phyloP scores from a whole-genome alignment of 2,888 invertebrate genomes.

The Tachystola acroxantha region DNA sequence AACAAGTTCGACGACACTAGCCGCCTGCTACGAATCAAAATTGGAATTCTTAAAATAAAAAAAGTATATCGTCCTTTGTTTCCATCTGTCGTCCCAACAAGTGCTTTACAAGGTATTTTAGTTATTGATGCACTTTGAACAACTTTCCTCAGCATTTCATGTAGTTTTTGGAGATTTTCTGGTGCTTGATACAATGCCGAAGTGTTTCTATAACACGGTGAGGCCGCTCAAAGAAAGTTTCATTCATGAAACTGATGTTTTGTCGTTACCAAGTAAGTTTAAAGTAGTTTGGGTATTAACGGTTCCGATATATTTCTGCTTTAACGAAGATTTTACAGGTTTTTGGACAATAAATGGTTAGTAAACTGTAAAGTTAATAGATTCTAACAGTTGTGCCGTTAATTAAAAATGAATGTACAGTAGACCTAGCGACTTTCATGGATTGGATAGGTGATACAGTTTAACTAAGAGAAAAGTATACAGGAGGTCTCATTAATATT shows the following conservation, averaged over 20 bases:
- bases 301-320: too few species aligned
- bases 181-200: conserved; percentile 48
- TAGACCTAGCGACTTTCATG: too few species aligned
- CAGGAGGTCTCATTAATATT: too few species aligned
- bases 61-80: conserved; percentile 49
- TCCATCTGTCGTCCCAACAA: conserved; percentile 57
- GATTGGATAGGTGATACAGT: too few species aligned
- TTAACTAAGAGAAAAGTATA: too few species aligned
- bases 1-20: conserved; percentile 34
- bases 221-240: conserved; percentile 42
- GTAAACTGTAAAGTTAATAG: too few species aligned
- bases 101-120: conserved; percentile 56
- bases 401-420: too few species aligned
- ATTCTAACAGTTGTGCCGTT: too few species aligned
- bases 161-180: conserved; percentile 5
- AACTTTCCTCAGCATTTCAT: conserved; percentile 21
- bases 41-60: conserved; percentile 57
- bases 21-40: conserved; percentile 41
- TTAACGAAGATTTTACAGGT: too few species aligned
- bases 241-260: conserved; percentile 49
- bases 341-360: too few species aligned
- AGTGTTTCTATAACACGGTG: conserved; percentile 58
- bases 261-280: conserved; percentile 48
- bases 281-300: too few species aligned
- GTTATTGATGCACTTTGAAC: conserved; percentile 26